Conservation (phyloP, 2,113 vertebrate species). For the Raja brachyura region DNA sequence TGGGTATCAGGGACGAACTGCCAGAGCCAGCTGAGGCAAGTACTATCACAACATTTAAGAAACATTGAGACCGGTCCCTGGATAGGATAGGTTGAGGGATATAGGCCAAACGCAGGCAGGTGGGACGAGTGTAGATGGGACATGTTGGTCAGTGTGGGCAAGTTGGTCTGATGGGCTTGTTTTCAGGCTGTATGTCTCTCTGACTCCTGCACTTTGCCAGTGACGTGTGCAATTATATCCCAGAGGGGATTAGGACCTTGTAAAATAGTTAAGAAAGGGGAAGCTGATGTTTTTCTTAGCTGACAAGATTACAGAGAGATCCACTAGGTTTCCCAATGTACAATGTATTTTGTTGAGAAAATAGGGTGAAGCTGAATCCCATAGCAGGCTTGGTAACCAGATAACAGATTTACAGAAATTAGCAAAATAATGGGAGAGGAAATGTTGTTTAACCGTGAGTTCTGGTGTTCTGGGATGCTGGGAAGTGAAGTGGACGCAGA, state of each 20-base stretch:
- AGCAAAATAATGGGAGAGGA: neutral
- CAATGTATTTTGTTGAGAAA: neutral
- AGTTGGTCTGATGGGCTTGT: too few relatives aligned
- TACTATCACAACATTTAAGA: too few relatives aligned
- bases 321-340: neutral
- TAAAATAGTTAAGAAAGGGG: neutral
- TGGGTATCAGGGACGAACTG: too few relatives aligned
- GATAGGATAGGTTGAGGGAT: too few relatives aligned
- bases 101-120: too few relatives aligned
- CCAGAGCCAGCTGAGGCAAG: too few relatives aligned
- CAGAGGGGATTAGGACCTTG: neutral
- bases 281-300: neutral
- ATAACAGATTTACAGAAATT: neutral
- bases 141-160: too few relatives aligned
- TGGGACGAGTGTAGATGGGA: too few relatives aligned
- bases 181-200: too few relatives aligned
- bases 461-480: neutral
- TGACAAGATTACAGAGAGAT: neutral
- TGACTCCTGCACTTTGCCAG: too few relatives aligned
- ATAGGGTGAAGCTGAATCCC: neutral
- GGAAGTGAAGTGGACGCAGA: neutral
- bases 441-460: neutral
- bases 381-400: neutral
- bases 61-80: too few relatives aligned
- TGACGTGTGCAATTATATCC: neutral